Evolutionary conservation across 2,113 vertebrate species (phyloP).

Genomic region (Pelmatolapia mariae): DNA sequence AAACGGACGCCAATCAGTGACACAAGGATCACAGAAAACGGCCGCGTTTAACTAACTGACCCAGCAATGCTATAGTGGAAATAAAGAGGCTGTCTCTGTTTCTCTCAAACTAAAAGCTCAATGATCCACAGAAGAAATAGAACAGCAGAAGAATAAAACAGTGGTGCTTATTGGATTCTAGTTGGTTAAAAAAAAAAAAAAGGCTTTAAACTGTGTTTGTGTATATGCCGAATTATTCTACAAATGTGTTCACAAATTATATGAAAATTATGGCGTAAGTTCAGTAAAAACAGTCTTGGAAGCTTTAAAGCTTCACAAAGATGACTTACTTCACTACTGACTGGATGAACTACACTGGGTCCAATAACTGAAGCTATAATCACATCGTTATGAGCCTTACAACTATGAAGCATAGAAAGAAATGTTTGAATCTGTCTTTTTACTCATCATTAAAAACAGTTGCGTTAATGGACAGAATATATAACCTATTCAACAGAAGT

Average conservation of each 20-base stretch:
- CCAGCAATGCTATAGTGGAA: neutral
- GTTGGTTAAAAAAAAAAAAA: neutral
- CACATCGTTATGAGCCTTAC: neutral
- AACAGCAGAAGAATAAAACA: neutral
- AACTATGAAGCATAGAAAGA: neutral
- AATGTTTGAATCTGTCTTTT: neutral
- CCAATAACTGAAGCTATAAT: neutral
- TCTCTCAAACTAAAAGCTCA: neutral
- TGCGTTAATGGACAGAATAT: neutral
- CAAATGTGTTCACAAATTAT: neutral
- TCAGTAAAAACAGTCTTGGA: neutral
- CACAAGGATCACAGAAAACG: fast-evolving
- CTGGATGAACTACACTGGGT: neutral
- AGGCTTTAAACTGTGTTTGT: neutral
- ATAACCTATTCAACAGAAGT: neutral
- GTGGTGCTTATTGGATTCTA: neutral
- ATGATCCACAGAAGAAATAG: neutral
- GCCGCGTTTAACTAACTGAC: fast-evolving
- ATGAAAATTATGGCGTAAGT: neutral
- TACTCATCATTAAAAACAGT: neutral
- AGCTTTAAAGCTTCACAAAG: neutral
- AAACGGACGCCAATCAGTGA: fast-evolving
- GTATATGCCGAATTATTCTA: neutral
- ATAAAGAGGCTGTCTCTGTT: fast-evolving
- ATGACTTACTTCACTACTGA: neutral